These are phyloP conservation scores for Mormyrus proboscirostris DNA, from an alignment of 2,797 vertebrate species.

Conservation along the genomic window DNA sequence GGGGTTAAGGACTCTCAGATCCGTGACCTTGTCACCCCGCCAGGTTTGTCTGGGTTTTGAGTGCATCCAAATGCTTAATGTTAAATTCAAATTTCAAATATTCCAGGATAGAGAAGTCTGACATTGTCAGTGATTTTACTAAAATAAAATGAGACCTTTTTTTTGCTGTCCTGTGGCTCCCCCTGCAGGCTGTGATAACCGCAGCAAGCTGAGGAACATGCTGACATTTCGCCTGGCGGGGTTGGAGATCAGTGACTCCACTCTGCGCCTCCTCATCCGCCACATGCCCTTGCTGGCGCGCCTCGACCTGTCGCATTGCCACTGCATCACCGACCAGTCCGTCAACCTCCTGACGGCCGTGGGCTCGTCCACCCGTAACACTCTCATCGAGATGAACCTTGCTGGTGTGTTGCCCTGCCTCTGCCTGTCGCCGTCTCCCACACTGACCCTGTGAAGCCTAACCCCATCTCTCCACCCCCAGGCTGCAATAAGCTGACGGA, in stretches of 20 bases:
- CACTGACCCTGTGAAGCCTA: neutral
- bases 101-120: neutral
- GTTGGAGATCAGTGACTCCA: constrained; percentile 83
- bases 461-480: constrained; percentile 35
- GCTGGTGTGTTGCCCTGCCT: constrained; percentile 64
- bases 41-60: constrained; percentile 57
- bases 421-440: neutral
- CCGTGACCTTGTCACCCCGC: constrained; percentile 78
- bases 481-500: constrained; percentile 91
- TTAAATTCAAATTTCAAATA: neutral
- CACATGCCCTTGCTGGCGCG: constrained; percentile 86
- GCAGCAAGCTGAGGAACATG: constrained; percentile 87
- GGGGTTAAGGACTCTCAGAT: constrained; percentile 86
- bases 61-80: neutral
- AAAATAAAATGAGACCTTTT: neutral
- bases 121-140: neutral
- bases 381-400: constrained; percentile 84
- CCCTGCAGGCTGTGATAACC: constrained; percentile 75
- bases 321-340: constrained; percentile 78
- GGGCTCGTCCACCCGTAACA: constrained; percentile 84
- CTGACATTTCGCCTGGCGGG: constrained; percentile 81
- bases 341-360: constrained; percentile 79
- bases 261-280: constrained; percentile 82
- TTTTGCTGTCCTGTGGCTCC: neutral
- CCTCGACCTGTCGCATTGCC: constrained; percentile 90